Percentiles rank a stretch among this genome's conserved stretches.
Conservation (phyloP, 1,140 invertebrate genomes). For the Drosophila nebulosa region DNA sequence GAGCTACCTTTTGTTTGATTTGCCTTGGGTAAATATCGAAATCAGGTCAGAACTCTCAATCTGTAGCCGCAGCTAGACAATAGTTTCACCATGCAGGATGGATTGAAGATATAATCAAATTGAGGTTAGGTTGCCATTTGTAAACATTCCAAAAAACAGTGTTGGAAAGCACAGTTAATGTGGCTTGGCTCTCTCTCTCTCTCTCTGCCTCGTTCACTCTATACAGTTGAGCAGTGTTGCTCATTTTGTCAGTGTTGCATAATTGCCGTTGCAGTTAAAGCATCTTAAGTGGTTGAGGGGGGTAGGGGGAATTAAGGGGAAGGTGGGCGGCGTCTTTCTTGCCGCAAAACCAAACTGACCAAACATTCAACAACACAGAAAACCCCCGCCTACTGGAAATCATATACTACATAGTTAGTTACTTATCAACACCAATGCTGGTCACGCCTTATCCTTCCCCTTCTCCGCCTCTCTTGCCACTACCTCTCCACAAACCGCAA, state of each 20-base stretch:
- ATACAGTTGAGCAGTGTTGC: background rate
- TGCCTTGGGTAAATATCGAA: background rate
- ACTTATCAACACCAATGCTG: conserved; percentile 42
- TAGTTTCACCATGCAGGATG: background rate
- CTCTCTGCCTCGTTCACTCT: no score
- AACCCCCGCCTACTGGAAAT: conserved; percentile 11
- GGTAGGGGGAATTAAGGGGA: no score
- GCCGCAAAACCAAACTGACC: conserved; percentile 31
- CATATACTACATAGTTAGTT: conserved; percentile 24
- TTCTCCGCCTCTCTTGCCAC: no score
- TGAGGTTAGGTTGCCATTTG: no score
- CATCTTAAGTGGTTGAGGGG: no score
- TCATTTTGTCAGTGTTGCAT: background rate
- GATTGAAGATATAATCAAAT: no score
- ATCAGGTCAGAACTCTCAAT: background rate
- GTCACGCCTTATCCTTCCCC: background rate
- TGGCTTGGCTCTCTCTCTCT: no score
- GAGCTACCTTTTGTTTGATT: background rate
- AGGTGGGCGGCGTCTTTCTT: no score
- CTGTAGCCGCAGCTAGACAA: background rate
- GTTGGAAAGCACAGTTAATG: no score
- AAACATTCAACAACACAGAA: conserved; percentile 27
- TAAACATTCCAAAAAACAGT: no score
- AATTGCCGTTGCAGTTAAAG: no score
- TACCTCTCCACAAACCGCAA: background rate